phyloP scores from a whole-genome alignment of 2,888 invertebrate species.

The Sisyra nigra region DNA sequence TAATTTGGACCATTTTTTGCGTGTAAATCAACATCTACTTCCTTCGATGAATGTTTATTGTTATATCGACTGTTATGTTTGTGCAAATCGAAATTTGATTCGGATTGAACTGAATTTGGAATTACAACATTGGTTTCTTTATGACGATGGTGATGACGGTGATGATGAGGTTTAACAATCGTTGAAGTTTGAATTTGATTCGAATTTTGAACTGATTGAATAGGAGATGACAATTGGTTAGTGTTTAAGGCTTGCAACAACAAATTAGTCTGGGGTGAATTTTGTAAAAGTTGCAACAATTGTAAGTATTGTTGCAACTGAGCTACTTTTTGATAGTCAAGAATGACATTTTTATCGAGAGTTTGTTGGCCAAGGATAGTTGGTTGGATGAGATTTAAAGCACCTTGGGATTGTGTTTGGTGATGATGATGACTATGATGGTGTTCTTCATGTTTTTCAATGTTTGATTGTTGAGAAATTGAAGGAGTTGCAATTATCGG shows the following conservation, averaged over 20 bases:
- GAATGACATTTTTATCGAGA: conserved; percentile 5
- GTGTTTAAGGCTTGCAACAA: not conserved
- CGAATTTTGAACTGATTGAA: not conserved
- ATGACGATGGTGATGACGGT: not conserved
- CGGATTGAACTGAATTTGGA: not conserved
- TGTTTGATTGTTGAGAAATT: no score
- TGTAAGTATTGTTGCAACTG: conserved; percentile 7
- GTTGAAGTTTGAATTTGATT: not conserved
- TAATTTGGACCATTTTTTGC: not conserved
- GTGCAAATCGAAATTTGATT: not conserved
- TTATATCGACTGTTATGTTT: not conserved
- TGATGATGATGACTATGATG: not conserved
- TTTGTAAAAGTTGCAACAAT: conserved; percentile 5
- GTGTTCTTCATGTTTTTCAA: not conserved
- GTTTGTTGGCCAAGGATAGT: not conserved
- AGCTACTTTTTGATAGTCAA: conserved; percentile 8
- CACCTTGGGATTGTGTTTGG: not conserved
- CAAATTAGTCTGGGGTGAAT: not conserved
- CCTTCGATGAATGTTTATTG: not conserved
- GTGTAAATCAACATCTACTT: not conserved
- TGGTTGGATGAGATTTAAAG: not conserved
- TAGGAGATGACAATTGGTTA: not conserved
- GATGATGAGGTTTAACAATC: no score
- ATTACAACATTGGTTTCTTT: not conserved
- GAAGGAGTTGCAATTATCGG: no score